Percentiles rank a stretch among this genome's conserved stretches.
phyloP scores from a whole-genome alignment of 2,113 vertebrate genomes.

The Ascaphus truei region DNA sequence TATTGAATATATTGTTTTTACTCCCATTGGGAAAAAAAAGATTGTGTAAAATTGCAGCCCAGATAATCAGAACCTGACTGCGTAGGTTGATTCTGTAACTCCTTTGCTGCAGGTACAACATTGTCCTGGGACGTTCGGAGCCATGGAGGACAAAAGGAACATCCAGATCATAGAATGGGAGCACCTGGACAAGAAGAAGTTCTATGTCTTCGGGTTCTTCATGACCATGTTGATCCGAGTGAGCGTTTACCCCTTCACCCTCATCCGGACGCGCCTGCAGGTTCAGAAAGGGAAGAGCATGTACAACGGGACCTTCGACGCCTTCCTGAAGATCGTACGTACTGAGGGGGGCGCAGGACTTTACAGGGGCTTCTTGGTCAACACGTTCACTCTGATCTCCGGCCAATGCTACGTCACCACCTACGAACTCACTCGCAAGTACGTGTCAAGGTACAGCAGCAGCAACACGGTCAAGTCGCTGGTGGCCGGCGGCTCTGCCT shows the following conservation, averaged over 20 bases:
- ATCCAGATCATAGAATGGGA: conserved; percentile 98
- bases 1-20: too few species aligned
- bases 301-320: conserved; percentile 86
- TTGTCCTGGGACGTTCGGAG: neutral
- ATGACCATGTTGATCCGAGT: conserved; percentile 92
- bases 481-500: conserved; percentile 86
- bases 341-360: conserved; percentile 76
- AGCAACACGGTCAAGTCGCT: conserved; percentile 88
- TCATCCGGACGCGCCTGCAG: conserved; percentile 89
- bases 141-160: conserved; percentile 77
- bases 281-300: conserved; percentile 90
- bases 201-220: conserved; percentile 87
- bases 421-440: conserved; percentile 87
- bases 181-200: conserved; percentile 94
- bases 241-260: conserved; percentile 87
- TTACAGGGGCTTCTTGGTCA: conserved; percentile 92
- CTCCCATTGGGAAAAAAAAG: too few species aligned
- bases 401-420: conserved; percentile 95
- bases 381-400: conserved; percentile 86
- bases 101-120: neutral
- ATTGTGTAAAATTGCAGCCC: too few species aligned
- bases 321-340: conserved; percentile 86
- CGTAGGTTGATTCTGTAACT: neutral
- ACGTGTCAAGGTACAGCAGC: conserved; percentile 76
- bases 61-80: too few species aligned